Percentiles rank a stretch among this genome's conserved stretches.
Evolutionary conservation across 2,888 invertebrate species (phyloP).

Genomic region (Cosmia trapezina): DNA sequence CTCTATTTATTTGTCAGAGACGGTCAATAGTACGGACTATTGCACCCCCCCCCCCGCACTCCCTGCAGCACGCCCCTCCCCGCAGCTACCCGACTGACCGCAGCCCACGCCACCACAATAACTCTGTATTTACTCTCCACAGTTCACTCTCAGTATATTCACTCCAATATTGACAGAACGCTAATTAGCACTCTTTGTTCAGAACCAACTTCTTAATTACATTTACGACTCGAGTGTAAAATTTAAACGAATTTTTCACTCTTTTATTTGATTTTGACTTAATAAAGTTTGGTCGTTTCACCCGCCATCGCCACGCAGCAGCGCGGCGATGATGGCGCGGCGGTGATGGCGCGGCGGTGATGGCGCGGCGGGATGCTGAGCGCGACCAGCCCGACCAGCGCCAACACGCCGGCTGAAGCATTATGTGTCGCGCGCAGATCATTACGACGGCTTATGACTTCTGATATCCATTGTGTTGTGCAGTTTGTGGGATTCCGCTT

Average conservation of each 20-base stretch:
- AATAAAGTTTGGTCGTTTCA: constrained; percentile 25
- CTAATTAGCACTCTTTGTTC: constrained; percentile 56
- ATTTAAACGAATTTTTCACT: constrained; percentile 42
- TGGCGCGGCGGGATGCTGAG: too few relatives aligned
- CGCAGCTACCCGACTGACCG: neutral
- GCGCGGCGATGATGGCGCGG: neutral
- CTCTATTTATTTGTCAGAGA: too few relatives aligned
- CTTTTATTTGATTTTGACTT: constrained; percentile 58
- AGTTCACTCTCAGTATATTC: constrained; percentile 8
- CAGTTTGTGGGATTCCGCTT: constrained; percentile 19
- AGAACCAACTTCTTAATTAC: constrained; percentile 43
- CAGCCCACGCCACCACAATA: neutral
- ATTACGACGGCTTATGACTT: constrained; percentile 35
- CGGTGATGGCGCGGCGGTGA: too few relatives aligned
- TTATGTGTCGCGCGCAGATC: constrained; percentile 14
- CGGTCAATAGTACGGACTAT: too few relatives aligned
- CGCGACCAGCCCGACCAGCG: neutral
- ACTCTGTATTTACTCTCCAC: constrained; percentile 1
- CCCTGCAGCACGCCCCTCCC: neutral
- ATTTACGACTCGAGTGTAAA: constrained; percentile 44
- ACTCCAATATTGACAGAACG: constrained; percentile 27
- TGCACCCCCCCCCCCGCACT: too few relatives aligned
- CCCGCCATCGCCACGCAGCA: neutral
- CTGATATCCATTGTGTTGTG: constrained; percentile 29
- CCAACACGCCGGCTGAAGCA: constrained; percentile 19